A percentile compares a stretch with the other conserved stretches of the same genome.
These are phyloP conservation scores for Agrotis exclamationis DNA, from an alignment of 2,888 invertebrate species.

Conservation along the genomic window DNA sequence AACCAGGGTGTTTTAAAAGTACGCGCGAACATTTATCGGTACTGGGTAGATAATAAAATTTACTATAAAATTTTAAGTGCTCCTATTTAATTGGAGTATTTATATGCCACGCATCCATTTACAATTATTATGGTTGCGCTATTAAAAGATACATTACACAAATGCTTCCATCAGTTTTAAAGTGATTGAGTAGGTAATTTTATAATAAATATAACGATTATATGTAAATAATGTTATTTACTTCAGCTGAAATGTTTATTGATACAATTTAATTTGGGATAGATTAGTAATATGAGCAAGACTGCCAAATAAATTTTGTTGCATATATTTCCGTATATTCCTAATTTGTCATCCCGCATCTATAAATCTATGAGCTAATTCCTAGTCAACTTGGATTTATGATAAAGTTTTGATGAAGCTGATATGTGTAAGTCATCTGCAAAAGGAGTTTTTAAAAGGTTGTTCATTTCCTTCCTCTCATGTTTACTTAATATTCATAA, in stretches of 20 bases:
- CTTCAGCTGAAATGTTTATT: not conserved
- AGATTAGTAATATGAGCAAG: conserved; percentile 3
- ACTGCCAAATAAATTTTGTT: conserved; percentile 10
- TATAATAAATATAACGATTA: conserved; percentile 8
- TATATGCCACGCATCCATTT: conserved; percentile 32
- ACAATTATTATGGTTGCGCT: conserved; percentile 21
- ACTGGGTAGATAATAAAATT: conserved; percentile 41
- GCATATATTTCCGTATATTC: not conserved
- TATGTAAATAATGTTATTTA: not conserved
- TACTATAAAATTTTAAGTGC: conserved; percentile 23
- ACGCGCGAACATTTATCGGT: conserved; percentile 42
- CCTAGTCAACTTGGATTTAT: not conserved
- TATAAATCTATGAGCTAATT: not conserved
- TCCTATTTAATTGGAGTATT: conserved; percentile 34
- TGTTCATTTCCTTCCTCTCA: not conserved
- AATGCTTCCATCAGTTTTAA: conserved; percentile 17
- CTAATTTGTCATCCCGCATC: not conserved
- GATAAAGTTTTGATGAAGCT: not conserved
- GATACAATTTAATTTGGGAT: not conserved
- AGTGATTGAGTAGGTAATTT: conserved; percentile 1
- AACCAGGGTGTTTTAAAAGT: conserved; percentile 48
- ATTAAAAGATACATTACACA: conserved; percentile 39
- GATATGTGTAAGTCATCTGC: not conserved
- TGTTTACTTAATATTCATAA: not conserved
- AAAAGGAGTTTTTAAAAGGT: not conserved